Base-by-base conservation (phyloP, 2,797 vertebrate genomes). In the Squalus acanthias region DNA sequence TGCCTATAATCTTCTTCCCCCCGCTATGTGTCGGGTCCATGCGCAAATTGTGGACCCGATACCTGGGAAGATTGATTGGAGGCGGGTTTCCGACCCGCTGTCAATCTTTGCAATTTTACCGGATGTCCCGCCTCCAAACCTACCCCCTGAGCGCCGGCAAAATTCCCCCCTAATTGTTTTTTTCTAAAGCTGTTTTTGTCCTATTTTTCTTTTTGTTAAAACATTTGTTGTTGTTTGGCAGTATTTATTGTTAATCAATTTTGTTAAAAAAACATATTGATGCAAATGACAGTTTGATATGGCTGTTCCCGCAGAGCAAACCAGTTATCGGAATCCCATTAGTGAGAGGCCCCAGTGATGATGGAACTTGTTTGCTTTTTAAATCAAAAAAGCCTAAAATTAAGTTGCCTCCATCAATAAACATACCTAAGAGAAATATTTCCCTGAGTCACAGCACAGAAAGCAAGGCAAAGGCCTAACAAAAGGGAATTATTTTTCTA, bases 211-310 rank as follows among this genome's bases (percentile, higher is more conserved):
- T 91, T 91, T 91, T 33, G 29, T 60, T 60, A 63, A 63, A 63
- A 15, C 4, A 17, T n/a, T n/a, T 91, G 13, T 91, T 91, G 57
- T 63, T 91, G 5, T 60, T n/a, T 91, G 57, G 29, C 88, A 91
- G 12, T 33, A 63, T 91, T 94, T 10, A 63, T 33, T 65, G 91
- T 39, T n/a, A 46, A 39, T 94, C 91, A 65, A 94, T n/a, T 39
- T 95, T 53, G 93, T 70, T 20, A 26, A 46, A 67, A 70, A 95
- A 50, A 95, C 60, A n/a, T 91, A 91, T 95, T 46, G 65, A 70
- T 70, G 65, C 20, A 95, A 70, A 65, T 29, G 24, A 22, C 87
- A 89, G 26, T 89, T 76, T 89, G 22, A 89, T 22, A 65, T 63
- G 67, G 39, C 93, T 33, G 5, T 57, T 95, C 94, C 26, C 15